Evolutionary conservation across 2,113 vertebrate species (phyloP).

Genomic region (Dromaius novaehollandiae): DNA sequence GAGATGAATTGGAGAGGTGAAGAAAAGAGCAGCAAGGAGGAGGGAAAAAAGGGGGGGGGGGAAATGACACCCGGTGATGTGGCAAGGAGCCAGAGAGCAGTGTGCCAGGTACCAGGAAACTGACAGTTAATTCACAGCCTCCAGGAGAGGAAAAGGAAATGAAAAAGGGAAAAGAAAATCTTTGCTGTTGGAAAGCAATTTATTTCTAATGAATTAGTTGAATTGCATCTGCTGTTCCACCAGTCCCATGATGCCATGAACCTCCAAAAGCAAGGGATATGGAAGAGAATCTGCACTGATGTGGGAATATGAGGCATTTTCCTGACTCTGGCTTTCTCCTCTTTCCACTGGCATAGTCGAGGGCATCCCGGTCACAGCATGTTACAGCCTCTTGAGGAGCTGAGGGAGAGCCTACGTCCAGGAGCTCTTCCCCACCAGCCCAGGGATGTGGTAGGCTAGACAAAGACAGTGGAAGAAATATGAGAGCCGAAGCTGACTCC

Average conservation of each 20-base stretch:
- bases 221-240: background rate
- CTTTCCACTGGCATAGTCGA: background rate
- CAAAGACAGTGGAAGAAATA: background rate
- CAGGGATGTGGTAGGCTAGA: background rate
- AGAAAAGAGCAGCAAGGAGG: background rate
- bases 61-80: conserved; percentile 17
- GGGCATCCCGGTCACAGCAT: background rate
- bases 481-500: background rate
- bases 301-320: background rate
- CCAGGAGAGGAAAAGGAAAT: background rate
- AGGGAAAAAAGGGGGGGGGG: background rate
- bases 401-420: background rate
- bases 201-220: background rate
- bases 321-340: background rate
- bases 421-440: background rate
- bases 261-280: background rate
- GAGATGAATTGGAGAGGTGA: background rate
- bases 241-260: background rate
- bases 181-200: background rate
- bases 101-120: background rate
- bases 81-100: conserved; percentile 38
- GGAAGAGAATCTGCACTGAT: background rate
- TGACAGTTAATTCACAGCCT: conserved; percentile 44
- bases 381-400: fast-evolving
- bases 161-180: background rate